Evolutionary conservation across 2,888 invertebrate species (phyloP).

Genomic region (Ceriagrion tenellum): DNA sequence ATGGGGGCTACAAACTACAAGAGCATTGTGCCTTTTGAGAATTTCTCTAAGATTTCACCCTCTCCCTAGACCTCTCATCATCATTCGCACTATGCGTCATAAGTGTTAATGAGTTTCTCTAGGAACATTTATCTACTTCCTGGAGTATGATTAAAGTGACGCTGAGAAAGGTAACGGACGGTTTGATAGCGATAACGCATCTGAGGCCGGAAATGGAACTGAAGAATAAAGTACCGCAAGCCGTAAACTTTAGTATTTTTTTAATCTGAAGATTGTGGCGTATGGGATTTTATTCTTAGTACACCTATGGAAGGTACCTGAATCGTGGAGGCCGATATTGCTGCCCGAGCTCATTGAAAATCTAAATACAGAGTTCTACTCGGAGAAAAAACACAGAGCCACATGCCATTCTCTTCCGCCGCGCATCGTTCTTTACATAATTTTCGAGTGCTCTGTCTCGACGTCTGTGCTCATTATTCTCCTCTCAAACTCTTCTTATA

Average conservation of each 20-base stretch:
- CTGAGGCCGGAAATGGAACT: too few species aligned
- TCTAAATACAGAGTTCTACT: not conserved
- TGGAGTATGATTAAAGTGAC: not conserved
- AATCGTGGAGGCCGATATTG: not conserved
- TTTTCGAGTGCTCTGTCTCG: not conserved
- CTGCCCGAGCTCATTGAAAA: not conserved
- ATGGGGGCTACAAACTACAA: too few species aligned
- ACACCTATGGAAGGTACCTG: too few species aligned
- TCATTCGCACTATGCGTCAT: not conserved
- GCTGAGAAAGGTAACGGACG: not conserved
- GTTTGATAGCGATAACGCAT: too few species aligned
- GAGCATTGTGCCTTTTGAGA: too few species aligned
- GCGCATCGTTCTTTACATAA: not conserved
- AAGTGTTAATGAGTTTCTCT: not conserved
- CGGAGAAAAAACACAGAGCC: too few species aligned
- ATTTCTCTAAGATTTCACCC: not conserved
- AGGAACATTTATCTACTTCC: not conserved
- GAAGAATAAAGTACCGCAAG: too few species aligned
- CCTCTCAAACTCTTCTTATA: not conserved
- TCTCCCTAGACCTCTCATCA: too few species aligned
- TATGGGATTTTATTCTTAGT: too few species aligned
- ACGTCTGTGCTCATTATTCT: not conserved
- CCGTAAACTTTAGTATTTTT: too few species aligned
- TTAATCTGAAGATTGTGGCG: too few species aligned
- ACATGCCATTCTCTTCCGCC: not conserved